A percentile compares a stretch with the other conserved stretches of the same genome.
These are phyloP conservation scores for Apis cerana DNA, from an alignment of 1,140 invertebrate species.

Conservation along the genomic window DNA sequence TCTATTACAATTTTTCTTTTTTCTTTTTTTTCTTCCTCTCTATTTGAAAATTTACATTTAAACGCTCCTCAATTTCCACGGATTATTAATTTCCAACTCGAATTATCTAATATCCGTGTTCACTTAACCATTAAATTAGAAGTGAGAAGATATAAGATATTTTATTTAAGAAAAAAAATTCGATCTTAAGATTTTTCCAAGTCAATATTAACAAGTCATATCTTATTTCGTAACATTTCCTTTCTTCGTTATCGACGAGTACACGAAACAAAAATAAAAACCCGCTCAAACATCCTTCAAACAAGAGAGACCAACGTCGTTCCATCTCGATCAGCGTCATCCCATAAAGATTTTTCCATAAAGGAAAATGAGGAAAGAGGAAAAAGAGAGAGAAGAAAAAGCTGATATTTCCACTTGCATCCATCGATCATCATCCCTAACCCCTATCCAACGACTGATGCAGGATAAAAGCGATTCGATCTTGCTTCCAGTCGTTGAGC, in stretches of 20 bases:
- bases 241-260: neutral
- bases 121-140: too few species aligned
- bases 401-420: neutral
- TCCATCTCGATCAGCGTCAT: neutral
- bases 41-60: too few species aligned
- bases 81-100: too few species aligned
- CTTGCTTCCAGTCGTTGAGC: slow-evolving; percentile 40
- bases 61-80: too few species aligned
- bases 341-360: neutral
- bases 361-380: neutral
- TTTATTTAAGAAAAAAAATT: too few species aligned
- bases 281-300: neutral
- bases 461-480: slow-evolving; percentile 52
- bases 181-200: too few species aligned
- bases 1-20: neutral
- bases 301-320: neutral
- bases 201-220: too few species aligned
- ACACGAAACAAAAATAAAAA: neutral
- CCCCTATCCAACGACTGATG: neutral
- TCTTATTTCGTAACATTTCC: too few species aligned
- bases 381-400: neutral
- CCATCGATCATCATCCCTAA: slow-evolving; percentile 7
- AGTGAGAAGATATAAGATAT: too few species aligned
- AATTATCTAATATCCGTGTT: too few species aligned
- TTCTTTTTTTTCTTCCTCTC: too few species aligned